Evolutionary conservation across 2,888 invertebrate genomes (phyloP).

Genomic region (Amphipoea oculea): DNA sequence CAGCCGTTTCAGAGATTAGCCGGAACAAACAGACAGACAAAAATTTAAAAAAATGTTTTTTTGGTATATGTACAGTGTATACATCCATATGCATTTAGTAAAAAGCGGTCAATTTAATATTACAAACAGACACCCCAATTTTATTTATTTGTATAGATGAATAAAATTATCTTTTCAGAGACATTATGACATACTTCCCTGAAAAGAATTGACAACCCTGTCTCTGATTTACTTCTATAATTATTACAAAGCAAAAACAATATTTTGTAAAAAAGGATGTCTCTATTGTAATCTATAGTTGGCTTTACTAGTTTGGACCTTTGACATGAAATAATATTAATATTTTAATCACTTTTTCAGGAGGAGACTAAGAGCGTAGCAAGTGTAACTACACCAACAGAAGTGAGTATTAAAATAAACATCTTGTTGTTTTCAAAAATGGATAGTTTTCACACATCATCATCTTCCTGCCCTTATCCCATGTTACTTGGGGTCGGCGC

Average conservation of each 20-base stretch:
- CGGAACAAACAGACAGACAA: no score
- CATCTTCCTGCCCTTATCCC: no score
- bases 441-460: no score
- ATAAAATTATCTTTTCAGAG: neutral
- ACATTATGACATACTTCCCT: neutral
- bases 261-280: neutral
- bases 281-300: neutral
- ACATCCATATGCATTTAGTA: no score
- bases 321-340: neutral
- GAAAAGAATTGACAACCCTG: neutral
- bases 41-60: no score
- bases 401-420: slow-evolving; percentile 69
- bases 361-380: slow-evolving; percentile 80
- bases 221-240: neutral
- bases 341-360: slow-evolving; percentile 69
- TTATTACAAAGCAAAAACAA: neutral
- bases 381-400: slow-evolving; percentile 73
- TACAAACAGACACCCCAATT: no score
- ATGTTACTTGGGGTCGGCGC: no score
- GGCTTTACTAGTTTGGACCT: neutral
- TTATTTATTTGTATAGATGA: no score
- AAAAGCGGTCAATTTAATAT: no score
- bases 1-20: no score
- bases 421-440: neutral
- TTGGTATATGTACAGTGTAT: no score